Base-by-base conservation (phyloP, 2,797 vertebrate genomes). In the Parotocinclus haroldoi region DNA sequence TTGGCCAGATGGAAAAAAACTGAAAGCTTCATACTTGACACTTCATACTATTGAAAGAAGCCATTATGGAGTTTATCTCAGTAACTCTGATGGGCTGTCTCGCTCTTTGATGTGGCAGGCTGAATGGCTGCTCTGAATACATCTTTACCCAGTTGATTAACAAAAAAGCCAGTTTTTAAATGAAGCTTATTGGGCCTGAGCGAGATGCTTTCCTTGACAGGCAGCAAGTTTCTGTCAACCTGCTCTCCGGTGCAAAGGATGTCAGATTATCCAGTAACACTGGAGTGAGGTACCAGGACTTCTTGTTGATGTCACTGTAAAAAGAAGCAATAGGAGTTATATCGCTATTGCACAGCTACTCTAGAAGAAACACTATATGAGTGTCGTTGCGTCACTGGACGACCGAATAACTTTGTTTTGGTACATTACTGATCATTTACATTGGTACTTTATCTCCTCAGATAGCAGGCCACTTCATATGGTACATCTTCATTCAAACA, bases 91-190 rank as follows among this genome's bases (percentile, higher is more conserved):
- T 59, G 38, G 56, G 45, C 40, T 16, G 50, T 57, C 67, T 69
- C 37, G 8, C 50, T 19, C 61, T 65, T 45, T 17, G 53, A 61
- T 39, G 18, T 67, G 38, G 45, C 18, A 54, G 70, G 74, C 64
- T 58, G 68, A 71, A 63, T 11, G 18, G 60, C 59, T 59, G 64
- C 68, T 71, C 68, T 71, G 57, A 68, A 57, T 74, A 57, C 68
- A 58, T 72, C 77, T 74, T 71, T 66, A 51, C 60, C 73, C 69
- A 51, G 61, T 57, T 60, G 71, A 19, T 53, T 54, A 63, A 76
- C 75, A 67, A 71, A 77, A 78, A 75, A 73, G 52, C 64, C n/a
- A 3, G 36, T 68, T 68, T 61, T 42, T 80, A 71, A 77, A 78
- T 77, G 73, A 76, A 55, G 49, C 50, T 67, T 76, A 74, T 79